A percentile compares a stretch with the other conserved stretches of the same genome.
Conservation (phyloP, 2,113 vertebrate species). For the Serilophus lunatus region DNA sequence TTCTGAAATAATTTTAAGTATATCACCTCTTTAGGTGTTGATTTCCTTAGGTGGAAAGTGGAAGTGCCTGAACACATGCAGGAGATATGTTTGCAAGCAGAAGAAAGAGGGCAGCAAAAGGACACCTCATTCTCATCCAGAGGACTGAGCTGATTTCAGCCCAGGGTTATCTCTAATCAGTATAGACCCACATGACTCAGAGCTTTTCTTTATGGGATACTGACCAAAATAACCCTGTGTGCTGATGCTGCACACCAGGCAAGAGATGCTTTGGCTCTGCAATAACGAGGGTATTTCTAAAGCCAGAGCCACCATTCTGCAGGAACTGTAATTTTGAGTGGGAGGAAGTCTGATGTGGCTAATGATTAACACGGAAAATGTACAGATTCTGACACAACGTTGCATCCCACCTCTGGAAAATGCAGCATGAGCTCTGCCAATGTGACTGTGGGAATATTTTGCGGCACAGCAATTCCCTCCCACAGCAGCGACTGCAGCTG, state of each 20-base stretch:
- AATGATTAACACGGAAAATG: neutral
- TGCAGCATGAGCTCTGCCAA: neutral
- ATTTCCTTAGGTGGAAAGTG: neutral
- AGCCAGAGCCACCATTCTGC: neutral
- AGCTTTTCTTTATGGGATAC: neutral
- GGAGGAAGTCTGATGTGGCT: neutral
- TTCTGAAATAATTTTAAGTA: neutral
- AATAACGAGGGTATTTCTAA: neutral
- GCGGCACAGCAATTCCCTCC: neutral
- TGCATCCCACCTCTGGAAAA: neutral
- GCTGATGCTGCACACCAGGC: neutral
- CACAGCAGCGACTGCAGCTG: neutral
- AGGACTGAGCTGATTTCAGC: neutral
- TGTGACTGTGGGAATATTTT: neutral
- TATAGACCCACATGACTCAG: neutral
- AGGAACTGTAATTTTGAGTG: rapidly evolving
- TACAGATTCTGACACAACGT: neutral
- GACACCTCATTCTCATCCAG: neutral
- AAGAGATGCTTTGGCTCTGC: neutral
- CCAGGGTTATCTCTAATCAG: neutral
- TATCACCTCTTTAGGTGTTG: neutral
- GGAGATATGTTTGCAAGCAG: neutral
- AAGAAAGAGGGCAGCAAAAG: constrained; percentile 58
- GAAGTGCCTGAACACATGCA: neutral
- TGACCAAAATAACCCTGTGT: neutral